A percentile compares a stretch with the other conserved stretches of the same genome.
Conservation (phyloP, 2,113 vertebrate genomes). For the Scomber colias region DNA sequence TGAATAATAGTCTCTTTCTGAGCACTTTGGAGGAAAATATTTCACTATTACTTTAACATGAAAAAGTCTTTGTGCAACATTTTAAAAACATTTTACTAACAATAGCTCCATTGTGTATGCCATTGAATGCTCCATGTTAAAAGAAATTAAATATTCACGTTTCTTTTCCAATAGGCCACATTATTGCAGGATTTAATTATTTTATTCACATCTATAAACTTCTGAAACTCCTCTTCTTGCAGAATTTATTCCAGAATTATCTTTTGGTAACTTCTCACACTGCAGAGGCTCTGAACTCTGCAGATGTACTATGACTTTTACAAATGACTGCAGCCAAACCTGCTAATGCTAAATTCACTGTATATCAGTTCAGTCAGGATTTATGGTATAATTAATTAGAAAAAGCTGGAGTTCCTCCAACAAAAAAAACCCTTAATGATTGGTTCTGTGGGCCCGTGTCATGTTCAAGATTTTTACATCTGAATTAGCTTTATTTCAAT, state of each 20-base stretch:
- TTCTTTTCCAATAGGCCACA: slow-evolving; percentile 33
- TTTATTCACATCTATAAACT: slow-evolving; percentile 31
- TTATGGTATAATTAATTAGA: not conserved
- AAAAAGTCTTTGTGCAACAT: slow-evolving; percentile 51
- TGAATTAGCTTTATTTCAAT: slow-evolving; percentile 36
- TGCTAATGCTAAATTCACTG: not conserved
- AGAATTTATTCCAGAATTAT: slow-evolving; percentile 6
- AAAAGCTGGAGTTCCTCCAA: slow-evolving; percentile 17
- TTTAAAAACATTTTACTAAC: slow-evolving; percentile 56
- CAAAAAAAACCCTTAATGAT: not conserved
- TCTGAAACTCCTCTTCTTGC: slow-evolving; percentile 14
- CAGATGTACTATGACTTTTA: slow-evolving; percentile 14
- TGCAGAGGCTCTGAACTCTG: slow-evolving; percentile 11
- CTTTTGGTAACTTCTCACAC: slow-evolving; percentile 13
- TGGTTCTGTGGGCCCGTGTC: not conserved
- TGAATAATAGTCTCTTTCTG: slow-evolving; percentile 66
- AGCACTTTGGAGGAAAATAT: slow-evolving; percentile 63
- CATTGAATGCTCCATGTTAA: slow-evolving; percentile 42
- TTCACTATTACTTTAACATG: slow-evolving; percentile 53
- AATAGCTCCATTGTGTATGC: slow-evolving; percentile 43
- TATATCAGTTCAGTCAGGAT: not conserved
- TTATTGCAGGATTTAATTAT: slow-evolving; percentile 22
- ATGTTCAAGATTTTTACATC: slow-evolving; percentile 26
- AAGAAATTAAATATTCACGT: slow-evolving; percentile 62
- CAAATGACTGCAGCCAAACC: not conserved